phyloP scores from a whole-genome alignment of 30 jellyfish, hydroid and myxozoan genomes.

The Cassiopea andromeda region DNA sequence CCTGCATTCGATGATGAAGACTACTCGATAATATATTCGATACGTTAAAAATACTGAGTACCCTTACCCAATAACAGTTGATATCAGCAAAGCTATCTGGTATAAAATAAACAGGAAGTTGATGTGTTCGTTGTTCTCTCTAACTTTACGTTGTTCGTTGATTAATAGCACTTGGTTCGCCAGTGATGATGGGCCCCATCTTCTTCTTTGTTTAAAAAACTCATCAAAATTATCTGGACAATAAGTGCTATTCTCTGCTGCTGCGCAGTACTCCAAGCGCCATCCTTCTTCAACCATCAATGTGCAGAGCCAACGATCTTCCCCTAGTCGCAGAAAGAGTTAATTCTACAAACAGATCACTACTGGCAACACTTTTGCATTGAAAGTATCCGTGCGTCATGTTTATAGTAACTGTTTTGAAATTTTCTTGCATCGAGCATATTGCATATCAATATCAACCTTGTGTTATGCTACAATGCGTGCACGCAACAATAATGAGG shows the following conservation, averaged over 20 bases:
- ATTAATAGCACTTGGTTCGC: constrained; percentile 86
- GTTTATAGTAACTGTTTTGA: neutral
- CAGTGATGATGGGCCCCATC: constrained; percentile 98
- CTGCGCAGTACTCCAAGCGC: constrained; percentile 94
- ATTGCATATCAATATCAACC: neutral
- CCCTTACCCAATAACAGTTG: constrained; percentile 92
- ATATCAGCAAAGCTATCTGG: constrained; percentile 79
- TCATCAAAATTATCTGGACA: constrained; percentile 97
- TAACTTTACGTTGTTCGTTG: constrained; percentile 57
- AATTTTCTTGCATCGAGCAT: neutral
- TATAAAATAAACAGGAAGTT: constrained; percentile 79
- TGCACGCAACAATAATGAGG: neutral
- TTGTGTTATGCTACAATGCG: neutral
- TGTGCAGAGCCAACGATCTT: constrained; percentile 99
- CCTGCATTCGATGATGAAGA: too few species aligned
- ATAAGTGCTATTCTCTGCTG: constrained; percentile 92
- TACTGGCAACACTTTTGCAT: neutral
- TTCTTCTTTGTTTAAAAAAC: constrained; percentile 89
- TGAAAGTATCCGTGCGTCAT: neutral
- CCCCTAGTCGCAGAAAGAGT: constrained; percentile 60
- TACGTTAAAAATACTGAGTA: neutral
- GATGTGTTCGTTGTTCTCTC: constrained; percentile 81
- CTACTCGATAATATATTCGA: neutral
- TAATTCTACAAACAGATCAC: neutral
- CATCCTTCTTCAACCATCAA: constrained; percentile 96